Percentiles rank a stretch among this genome's conserved stretches.
These are phyloP conservation scores for Vesta saturnalis DNA, from an alignment of 2,888 invertebrate genomes.

Conservation along the genomic window DNA sequence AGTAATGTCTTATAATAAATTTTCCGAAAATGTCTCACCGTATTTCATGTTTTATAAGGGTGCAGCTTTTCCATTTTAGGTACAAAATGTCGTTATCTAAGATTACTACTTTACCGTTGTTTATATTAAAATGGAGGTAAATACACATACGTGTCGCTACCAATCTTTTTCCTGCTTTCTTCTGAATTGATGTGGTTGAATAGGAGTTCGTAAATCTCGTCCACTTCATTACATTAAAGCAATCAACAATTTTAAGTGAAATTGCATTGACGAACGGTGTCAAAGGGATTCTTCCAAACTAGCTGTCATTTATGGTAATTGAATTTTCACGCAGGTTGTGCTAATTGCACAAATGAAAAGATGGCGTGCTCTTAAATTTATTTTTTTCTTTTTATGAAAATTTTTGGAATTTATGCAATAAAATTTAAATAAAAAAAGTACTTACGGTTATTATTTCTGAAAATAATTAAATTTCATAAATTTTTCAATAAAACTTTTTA, in stretches of 20 bases:
- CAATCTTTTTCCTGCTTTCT: neutral
- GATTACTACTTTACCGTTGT: slow-evolving; percentile 26
- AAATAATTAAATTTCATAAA: neutral
- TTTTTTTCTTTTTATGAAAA: neutral
- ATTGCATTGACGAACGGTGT: slow-evolving; percentile 25
- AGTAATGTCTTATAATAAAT: slow-evolving; percentile 27
- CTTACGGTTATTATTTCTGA: neutral
- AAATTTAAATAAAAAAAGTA: neutral
- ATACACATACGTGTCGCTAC: neutral
- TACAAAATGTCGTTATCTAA: slow-evolving; percentile 29
- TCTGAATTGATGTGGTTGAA: neutral
- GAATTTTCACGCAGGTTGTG: slow-evolving; percentile 28
- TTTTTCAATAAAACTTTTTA: neutral
- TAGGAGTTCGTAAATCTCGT: neutral
- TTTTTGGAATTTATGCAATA: neutral
- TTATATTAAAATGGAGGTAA: slow-evolving; percentile 10
- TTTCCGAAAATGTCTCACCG: slow-evolving; percentile 21
- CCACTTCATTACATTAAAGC: slow-evolving; percentile 17
- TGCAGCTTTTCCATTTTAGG: slow-evolving; percentile 22
- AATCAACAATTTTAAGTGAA: slow-evolving; percentile 35
- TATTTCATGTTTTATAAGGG: slow-evolving; percentile 23
- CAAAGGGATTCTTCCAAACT: slow-evolving; percentile 35
- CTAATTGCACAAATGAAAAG: slow-evolving; percentile 28
- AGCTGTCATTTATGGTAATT: slow-evolving; percentile 32
- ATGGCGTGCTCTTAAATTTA: slow-evolving; percentile 20